Conservation (phyloP, 2,113 vertebrate genomes). For the Halcyon senegalensis region DNA sequence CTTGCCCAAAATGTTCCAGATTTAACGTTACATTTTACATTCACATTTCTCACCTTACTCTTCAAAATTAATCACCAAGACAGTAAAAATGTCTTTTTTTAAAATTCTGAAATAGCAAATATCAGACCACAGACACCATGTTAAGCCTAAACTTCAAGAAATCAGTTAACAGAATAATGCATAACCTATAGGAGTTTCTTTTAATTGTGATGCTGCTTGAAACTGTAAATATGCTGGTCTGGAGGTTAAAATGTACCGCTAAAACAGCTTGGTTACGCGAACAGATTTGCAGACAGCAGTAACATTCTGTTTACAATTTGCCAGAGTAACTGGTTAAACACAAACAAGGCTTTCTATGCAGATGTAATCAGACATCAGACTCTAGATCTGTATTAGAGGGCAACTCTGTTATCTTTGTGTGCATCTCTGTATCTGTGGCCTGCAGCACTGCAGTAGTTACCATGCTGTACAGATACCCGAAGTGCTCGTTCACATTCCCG, state of each 20-base stretch:
- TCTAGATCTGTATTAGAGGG: rapidly evolving
- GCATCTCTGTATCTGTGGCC: background rate
- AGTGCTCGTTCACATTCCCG: background rate
- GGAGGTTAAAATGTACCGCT: rapidly evolving
- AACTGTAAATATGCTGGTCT: background rate
- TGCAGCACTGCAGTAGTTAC: background rate
- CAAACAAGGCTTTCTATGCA: background rate
- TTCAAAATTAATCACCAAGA: background rate
- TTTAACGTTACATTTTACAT: background rate
- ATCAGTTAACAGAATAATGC: background rate
- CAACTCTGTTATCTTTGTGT: background rate
- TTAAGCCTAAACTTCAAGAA: background rate
- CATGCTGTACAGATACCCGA: background rate
- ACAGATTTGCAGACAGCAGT: background rate
- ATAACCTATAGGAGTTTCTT: background rate
- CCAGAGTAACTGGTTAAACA: background rate
- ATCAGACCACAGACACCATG: background rate
- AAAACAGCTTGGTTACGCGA: background rate
- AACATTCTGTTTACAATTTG: background rate
- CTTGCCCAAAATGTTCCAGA: background rate
- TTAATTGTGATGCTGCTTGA: background rate
- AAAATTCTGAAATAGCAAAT: background rate
- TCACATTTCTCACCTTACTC: background rate
- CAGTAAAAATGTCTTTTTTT: background rate
- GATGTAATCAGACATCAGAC: background rate